Evolutionary conservation across 2,888 invertebrate species (phyloP).

Genomic region (Lasioglossum zephyrum): DNA sequence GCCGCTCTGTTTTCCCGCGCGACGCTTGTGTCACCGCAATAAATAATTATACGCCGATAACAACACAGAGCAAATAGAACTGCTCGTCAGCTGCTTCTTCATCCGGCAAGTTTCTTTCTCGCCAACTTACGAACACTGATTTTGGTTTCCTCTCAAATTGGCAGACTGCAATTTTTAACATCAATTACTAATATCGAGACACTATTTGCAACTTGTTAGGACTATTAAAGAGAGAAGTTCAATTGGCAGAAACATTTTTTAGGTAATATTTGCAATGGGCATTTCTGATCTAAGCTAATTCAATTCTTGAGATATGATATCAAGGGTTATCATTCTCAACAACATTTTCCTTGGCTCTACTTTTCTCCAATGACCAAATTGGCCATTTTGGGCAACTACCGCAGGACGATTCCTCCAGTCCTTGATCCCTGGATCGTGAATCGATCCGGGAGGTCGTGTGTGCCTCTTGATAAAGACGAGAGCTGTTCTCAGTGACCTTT

Average conservation of each 20-base stretch:
- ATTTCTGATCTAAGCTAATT: too few species aligned
- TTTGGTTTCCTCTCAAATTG: neutral
- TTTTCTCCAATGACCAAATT: too few species aligned
- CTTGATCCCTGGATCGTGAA: neutral
- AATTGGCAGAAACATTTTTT: too few species aligned
- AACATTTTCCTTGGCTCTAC: too few species aligned
- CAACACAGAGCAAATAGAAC: neutral
- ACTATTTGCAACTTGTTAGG: too few species aligned
- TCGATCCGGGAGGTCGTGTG: neutral
- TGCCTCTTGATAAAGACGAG: slow-evolving; percentile 8
- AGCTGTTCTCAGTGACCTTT: slow-evolving; percentile 13
- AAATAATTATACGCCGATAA: neutral
- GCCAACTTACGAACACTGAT: neutral
- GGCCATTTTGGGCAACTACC: too few species aligned
- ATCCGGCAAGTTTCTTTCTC: neutral
- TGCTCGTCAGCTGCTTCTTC: neutral
- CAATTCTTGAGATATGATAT: too few species aligned
- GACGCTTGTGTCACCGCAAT: neutral
- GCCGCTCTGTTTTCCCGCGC: neutral
- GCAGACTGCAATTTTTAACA: neutral
- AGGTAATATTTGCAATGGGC: too few species aligned
- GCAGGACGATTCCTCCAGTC: neutral
- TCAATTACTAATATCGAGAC: too few species aligned
- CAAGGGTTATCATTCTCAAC: too few species aligned
- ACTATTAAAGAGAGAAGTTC: too few species aligned